Evolutionary conservation across 2,113 vertebrate species (phyloP).

Genomic region (Cnemophilus loriae): DNA sequence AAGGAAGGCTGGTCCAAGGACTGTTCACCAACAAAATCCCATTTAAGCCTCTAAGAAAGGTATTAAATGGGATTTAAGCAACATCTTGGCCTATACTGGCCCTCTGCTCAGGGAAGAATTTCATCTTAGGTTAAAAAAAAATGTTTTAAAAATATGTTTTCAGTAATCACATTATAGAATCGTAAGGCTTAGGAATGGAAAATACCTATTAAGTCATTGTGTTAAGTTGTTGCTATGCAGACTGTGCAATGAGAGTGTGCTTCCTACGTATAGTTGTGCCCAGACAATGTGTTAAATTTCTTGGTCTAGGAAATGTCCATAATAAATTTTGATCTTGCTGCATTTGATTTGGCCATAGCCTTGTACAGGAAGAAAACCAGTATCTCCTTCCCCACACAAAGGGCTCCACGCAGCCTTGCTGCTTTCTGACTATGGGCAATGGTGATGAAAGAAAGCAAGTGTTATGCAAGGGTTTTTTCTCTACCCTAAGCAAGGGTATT

Average conservation of each 20-base stretch:
- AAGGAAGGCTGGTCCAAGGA: not conserved
- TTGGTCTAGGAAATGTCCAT: not conserved
- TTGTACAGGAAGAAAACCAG: not conserved
- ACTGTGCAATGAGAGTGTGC: not conserved
- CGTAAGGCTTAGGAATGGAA: not conserved
- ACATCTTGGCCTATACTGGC: not conserved
- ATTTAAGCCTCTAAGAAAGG: constrained; percentile 9
- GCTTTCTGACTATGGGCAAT: not conserved
- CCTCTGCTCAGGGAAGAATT: not conserved
- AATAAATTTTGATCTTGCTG: not conserved
- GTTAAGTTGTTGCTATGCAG: not conserved
- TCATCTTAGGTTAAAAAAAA: not conserved
- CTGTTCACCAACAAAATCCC: constrained; percentile 11
- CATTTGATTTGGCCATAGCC: not conserved
- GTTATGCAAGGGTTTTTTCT: not conserved
- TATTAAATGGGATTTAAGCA: constrained; percentile 27
- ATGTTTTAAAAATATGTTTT: not conserved
- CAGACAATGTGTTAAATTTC: not conserved
- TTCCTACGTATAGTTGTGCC: not conserved
- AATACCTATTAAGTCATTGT: not conserved
- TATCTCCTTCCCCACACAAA: not conserved
- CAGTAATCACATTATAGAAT: not conserved
- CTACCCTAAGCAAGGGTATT: not conserved
- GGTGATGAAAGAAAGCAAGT: not conserved
- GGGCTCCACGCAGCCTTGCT: not conserved